Percentiles rank a stretch among this genome's conserved stretches.
These are phyloP conservation scores for Globodera ellingtonae DNA, from an alignment of 1,140 invertebrate genomes.

Conservation along the genomic window DNA sequence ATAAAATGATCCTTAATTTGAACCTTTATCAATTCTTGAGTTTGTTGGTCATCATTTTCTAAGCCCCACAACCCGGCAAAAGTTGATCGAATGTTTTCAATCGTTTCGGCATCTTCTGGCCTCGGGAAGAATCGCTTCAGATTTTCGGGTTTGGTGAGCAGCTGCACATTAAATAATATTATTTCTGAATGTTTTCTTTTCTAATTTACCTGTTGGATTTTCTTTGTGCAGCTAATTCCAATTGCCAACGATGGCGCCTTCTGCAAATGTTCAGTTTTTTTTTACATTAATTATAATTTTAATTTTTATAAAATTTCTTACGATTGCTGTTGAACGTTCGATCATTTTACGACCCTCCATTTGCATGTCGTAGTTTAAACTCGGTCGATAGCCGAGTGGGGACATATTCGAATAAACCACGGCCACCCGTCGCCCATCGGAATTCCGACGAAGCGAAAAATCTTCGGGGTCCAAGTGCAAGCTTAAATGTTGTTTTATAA, in stretches of 20 bases:
- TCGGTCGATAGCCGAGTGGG: conserved; percentile 83
- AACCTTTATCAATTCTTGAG: conserved; percentile 46
- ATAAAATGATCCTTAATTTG: not conserved
- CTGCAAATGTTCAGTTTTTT: not conserved
- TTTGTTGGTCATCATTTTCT: conserved; percentile 69
- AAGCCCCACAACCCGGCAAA: conserved; percentile 88
- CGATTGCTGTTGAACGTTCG: conserved; percentile 79
- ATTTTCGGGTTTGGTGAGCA: conserved; percentile 69
- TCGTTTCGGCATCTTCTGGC: conserved; percentile 43
- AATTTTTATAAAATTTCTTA: not conserved
- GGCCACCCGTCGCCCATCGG: not conserved
- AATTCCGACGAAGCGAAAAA: not conserved
- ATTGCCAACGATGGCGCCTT: conserved; percentile 90
- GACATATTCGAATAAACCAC: conserved; percentile 78
- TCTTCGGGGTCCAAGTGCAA: conserved; percentile 65
- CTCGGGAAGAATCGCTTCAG: conserved; percentile 74
- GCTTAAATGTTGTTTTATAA: conserved; percentile 9
- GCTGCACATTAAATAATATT: conserved; percentile 27
- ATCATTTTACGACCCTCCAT: conserved; percentile 80
- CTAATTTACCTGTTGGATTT: conserved; percentile 66
- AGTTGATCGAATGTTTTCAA: conserved; percentile 74
- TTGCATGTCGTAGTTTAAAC: not conserved
- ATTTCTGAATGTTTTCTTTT: not conserved
- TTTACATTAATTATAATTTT: not conserved
- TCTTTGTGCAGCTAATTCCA: conserved; percentile 72